These are phyloP conservation scores for Philopedon plagiatum DNA, from an alignment of 2,888 invertebrate genomes.

Conservation along the genomic window DNA sequence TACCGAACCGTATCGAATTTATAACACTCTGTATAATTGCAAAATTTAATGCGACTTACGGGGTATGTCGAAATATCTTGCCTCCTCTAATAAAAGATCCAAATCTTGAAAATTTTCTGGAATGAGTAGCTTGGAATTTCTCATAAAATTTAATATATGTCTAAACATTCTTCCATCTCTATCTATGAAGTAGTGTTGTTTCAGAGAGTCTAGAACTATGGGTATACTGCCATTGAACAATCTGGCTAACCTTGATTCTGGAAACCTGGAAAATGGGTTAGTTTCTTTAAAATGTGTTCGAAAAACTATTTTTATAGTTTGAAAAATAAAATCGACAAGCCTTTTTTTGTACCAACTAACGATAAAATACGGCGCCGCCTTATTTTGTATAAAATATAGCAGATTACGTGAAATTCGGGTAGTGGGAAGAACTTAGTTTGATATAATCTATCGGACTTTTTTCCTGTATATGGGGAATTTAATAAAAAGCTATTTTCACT, in stretches of 20 bases:
- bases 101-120: conserved; percentile 90
- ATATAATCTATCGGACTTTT: too few relatives aligned
- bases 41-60: conserved; percentile 77
- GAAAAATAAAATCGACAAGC: too few relatives aligned
- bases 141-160: conserved; percentile 96
- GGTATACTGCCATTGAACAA: conserved; percentile 97
- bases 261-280: conserved; percentile 79
- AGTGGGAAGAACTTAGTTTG: too few relatives aligned
- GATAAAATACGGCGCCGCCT: too few relatives aligned
- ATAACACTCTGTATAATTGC: too few relatives aligned
- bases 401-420: too few relatives aligned
- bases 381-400: too few relatives aligned
- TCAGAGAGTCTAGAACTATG: conserved; percentile 94
- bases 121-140: conserved; percentile 89
- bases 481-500: neutral
- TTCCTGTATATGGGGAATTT: too few relatives aligned
- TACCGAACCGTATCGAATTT: too few relatives aligned
- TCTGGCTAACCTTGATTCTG: conserved; percentile 91
- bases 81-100: conserved; percentile 91
- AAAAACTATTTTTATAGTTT: too few relatives aligned
- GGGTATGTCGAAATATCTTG: conserved; percentile 89
- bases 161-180: conserved; percentile 98
- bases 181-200: conserved; percentile 99
- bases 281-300: too few relatives aligned
- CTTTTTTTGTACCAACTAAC: too few relatives aligned